Percentiles rank a stretch among this genome's conserved stretches.
Evolutionary conservation across 2,113 vertebrate genomes (phyloP).

Genomic region (Sardina pilchardus): DNA sequence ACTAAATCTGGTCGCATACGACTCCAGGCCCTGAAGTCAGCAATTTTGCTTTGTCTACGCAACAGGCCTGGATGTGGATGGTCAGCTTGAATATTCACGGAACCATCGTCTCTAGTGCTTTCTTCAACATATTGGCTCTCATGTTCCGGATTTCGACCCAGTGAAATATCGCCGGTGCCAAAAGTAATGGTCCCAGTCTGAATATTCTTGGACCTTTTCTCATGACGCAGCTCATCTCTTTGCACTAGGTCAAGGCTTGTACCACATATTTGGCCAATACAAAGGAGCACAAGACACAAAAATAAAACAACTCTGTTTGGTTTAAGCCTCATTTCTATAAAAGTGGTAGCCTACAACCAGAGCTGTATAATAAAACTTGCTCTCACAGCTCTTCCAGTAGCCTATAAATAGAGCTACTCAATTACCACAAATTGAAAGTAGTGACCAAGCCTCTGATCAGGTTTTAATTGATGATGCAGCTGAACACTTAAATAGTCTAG

Average conservation of each 20-base stretch:
- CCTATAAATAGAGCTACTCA: no score
- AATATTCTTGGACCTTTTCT: not conserved
- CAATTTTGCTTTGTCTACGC: not conserved
- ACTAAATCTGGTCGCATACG: constrained; percentile 38
- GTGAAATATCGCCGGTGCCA: not conserved
- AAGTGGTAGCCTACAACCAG: no score
- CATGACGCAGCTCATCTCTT: not conserved
- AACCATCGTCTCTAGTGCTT: not conserved
- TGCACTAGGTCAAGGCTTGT: not conserved
- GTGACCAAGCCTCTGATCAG: no score
- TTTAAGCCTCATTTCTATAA: not conserved
- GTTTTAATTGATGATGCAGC: no score
- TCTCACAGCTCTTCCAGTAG: no score
- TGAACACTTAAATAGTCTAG: no score
- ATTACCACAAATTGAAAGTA: no score
- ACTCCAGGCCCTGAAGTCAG: constrained; percentile 34
- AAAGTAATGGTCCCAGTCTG: not conserved
- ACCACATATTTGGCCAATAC: not conserved
- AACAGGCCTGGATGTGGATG: not conserved
- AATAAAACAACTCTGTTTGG: not conserved
- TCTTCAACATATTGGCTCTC: not conserved
- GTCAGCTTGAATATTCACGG: not conserved
- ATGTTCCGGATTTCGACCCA: not conserved
- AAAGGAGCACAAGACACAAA: not conserved
- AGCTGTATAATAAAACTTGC: no score